A percentile compares a stretch with the other conserved stretches of the same genome.
Evolutionary conservation across 2,888 invertebrate species (phyloP).

Genomic region (Ichneumoninae sp.): DNA sequence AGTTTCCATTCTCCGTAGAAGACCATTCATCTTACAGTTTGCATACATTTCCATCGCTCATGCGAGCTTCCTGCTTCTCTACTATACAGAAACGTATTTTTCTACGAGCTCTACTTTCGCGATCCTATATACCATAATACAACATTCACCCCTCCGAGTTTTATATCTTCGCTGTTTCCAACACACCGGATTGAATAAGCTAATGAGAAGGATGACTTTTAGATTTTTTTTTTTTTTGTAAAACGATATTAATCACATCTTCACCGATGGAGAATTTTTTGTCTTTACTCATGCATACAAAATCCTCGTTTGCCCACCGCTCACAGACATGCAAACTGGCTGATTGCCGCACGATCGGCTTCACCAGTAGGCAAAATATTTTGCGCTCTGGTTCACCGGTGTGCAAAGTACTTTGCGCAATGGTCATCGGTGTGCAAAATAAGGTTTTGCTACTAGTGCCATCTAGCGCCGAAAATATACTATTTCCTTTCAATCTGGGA

Average conservation of each 20-base stretch:
- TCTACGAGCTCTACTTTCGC: conserved; percentile 13
- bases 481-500: not conserved
- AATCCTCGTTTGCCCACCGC: no score
- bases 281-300: no score
- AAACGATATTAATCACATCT: conserved; percentile 6
- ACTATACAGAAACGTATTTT: conserved; percentile 39
- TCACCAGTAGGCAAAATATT: no score
- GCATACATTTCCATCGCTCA: conserved; percentile 54
- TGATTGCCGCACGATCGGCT: no score
- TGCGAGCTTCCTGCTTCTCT: conserved; percentile 28
- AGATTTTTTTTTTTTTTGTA: conserved; percentile 7
- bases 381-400: no score
- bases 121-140: not conserved
- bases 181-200: conserved; percentile 3
- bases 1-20: conserved; percentile 16
- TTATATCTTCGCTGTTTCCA: not conserved
- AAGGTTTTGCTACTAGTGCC: no score
- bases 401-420: no score
- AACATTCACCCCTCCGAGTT: not conserved
- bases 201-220: conserved; percentile 35
- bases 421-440: no score
- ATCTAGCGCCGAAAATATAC: no score
- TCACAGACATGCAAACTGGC: no score
- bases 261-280: not conserved
- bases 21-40: conserved; percentile 54